phyloP scores from a whole-genome alignment of 2,113 vertebrate genomes.

The Halcyon malimbica region DNA sequence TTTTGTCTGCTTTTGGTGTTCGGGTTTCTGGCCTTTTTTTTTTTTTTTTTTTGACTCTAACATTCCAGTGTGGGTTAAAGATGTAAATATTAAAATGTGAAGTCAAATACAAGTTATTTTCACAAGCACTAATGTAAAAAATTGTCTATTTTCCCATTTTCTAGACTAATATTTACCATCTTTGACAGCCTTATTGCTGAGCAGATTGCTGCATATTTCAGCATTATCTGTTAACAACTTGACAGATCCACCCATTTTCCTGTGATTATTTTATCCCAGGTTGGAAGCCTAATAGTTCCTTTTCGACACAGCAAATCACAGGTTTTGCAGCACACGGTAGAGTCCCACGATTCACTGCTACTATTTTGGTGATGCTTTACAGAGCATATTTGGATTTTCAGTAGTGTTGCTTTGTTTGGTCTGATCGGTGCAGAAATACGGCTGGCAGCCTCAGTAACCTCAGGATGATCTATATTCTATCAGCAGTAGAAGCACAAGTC shows the following conservation, averaged over 20 bases:
- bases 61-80: neutral
- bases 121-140: constrained; percentile 15
- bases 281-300: constrained; percentile 47
- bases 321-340: constrained; percentile 23
- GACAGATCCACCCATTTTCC: constrained; percentile 67
- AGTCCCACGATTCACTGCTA: constrained; percentile 27
- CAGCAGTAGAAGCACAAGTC: neutral
- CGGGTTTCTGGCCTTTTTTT: no score
- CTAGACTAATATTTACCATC: constrained; percentile 61
- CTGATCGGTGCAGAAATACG: neutral
- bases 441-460: neutral
- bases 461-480: neutral
- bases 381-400: neutral
- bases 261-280: constrained; percentile 58
- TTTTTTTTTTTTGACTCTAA: neutral
- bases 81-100: constrained; percentile 26
- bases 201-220: constrained; percentile 59
- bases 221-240: constrained; percentile 67
- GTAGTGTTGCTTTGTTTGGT: neutral
- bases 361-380: neutral
- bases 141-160: constrained; percentile 21
- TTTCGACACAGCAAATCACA: constrained; percentile 38
- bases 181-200: constrained; percentile 43
- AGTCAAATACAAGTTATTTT: constrained; percentile 45
- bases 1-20: neutral